A percentile compares a stretch with the other conserved stretches of the same genome.
These are phyloP conservation scores for Drosophila nebulosa DNA, from an alignment of 1,140 invertebrate genomes.

Conservation along the genomic window DNA sequence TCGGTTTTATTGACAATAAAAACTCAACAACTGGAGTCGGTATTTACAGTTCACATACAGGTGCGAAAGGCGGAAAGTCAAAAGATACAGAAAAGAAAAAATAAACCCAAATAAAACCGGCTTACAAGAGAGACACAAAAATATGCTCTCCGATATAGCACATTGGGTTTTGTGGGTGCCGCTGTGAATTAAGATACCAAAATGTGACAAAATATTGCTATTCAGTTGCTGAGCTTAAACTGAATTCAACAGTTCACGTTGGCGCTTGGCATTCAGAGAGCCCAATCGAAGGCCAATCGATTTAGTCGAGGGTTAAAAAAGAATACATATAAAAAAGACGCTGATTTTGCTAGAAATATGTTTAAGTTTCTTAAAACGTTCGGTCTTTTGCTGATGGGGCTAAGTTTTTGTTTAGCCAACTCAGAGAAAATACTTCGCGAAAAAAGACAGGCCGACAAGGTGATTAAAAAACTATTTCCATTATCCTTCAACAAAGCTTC, in stretches of 20 bases:
- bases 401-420: conserved; percentile 18
- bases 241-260: conserved; percentile 49
- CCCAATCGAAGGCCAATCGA: conserved; percentile 58
- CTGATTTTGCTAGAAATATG: conserved; percentile 26
- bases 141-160: conserved; percentile 19
- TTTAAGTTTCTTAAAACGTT: conserved; percentile 20
- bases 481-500: background rate
- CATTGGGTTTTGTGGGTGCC: conserved; percentile 17
- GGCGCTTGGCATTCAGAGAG: conserved; percentile 40
- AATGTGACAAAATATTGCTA: conserved; percentile 49
- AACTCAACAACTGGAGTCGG: background rate
- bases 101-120: conserved; percentile 56
- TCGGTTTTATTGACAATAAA: no score
- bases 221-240: conserved; percentile 61
- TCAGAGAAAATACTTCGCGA: conserved; percentile 7
- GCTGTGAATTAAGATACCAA: conserved; percentile 41
- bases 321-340: background rate
- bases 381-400: conserved; percentile 28
- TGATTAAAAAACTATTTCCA: background rate
- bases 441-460: conserved; percentile 52
- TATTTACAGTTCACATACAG: conserved; percentile 19
- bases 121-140: conserved; percentile 42
- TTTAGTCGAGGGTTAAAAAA: conserved; percentile 15
- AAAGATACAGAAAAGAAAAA: conserved; percentile 10
- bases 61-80: conserved; percentile 1